Conservation (phyloP, 2,888 invertebrate genomes). For the Coenonympha arcania region DNA sequence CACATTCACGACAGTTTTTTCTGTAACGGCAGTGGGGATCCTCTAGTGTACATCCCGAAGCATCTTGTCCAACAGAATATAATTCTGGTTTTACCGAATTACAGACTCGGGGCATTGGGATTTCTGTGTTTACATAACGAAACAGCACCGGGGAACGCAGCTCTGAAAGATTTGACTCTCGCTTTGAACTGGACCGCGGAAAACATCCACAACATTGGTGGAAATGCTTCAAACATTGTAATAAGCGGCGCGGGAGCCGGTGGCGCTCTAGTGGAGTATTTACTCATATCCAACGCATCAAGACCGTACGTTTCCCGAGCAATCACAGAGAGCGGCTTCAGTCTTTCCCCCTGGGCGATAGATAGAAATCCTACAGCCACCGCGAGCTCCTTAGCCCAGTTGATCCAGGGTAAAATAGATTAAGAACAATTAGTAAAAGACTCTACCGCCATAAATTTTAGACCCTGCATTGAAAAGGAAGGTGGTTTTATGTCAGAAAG, state of each 20-base stretch:
- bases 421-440: conserved; percentile 34
- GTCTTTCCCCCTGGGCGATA: conserved; percentile 51
- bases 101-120: conserved; percentile 57
- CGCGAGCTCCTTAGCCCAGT: conserved; percentile 37
- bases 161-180: conserved; percentile 51
- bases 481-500: conserved; percentile 41
- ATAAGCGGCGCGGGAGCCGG: conserved; percentile 55
- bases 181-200: conserved; percentile 53
- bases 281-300: conserved; percentile 46
- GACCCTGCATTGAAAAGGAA: conserved; percentile 46
- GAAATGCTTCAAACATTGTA: conserved; percentile 49
- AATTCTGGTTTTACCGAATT: conserved; percentile 56
- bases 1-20: conserved; percentile 60
- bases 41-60: conserved; percentile 51
- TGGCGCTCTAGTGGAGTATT: conserved; percentile 50
- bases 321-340: conserved; percentile 56
- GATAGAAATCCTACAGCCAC: conserved; percentile 46
- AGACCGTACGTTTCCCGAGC: conserved; percentile 45
- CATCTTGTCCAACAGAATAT: conserved; percentile 44
- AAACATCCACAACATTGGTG: conserved; percentile 54
- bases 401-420: conserved; percentile 28
- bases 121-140: conserved; percentile 53
- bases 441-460: conserved; percentile 36
- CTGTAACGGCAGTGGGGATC: conserved; percentile 48
- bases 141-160: conserved; percentile 58